These are phyloP conservation scores for Heterohyrax brucei DNA, from an alignment of 2,797 vertebrate species.

Conservation along the genomic window DNA sequence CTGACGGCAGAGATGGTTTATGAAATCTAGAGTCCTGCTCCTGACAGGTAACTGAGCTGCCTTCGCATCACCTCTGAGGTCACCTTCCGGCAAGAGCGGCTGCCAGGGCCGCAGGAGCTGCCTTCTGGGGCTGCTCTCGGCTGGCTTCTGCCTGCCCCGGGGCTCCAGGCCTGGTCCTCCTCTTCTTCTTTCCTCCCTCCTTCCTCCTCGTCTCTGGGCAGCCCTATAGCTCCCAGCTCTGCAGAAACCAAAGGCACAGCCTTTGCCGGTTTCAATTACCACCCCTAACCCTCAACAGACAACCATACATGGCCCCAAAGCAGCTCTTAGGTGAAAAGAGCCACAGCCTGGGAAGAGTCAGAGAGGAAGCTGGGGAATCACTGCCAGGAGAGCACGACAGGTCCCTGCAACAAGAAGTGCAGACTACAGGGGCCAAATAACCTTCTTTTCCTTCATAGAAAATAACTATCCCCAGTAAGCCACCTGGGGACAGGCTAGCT, in stretches of 20 bases:
- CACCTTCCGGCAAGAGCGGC: not conserved
- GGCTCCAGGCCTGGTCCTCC: not conserved
- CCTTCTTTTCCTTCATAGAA: not conserved
- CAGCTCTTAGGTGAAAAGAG: not conserved
- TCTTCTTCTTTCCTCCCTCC: not conserved
- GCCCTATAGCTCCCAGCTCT: slow-evolving; percentile 45
- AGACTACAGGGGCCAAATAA: not conserved
- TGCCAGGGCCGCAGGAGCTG: not conserved
- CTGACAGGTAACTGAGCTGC: slow-evolving; percentile 32
- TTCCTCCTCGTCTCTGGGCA: not conserved
- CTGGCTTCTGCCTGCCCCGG: not conserved
- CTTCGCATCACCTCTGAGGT: slow-evolving; percentile 14
- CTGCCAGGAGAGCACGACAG: not conserved
- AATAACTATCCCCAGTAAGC: not conserved
- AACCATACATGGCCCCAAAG: not conserved
- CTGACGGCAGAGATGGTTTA: not conserved
- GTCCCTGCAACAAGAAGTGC: accelerated
- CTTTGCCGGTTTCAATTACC: slow-evolving; percentile 27
- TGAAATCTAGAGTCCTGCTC: not conserved
- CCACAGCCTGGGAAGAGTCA: not conserved
- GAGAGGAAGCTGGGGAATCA: not conserved
- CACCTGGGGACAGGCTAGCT: not conserved
- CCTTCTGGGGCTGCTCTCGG: not conserved
- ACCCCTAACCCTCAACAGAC: not conserved
- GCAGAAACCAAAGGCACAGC: slow-evolving; percentile 3